phyloP scores from a whole-genome alignment of 2,888 invertebrate species.

The Anodontia alba region DNA sequence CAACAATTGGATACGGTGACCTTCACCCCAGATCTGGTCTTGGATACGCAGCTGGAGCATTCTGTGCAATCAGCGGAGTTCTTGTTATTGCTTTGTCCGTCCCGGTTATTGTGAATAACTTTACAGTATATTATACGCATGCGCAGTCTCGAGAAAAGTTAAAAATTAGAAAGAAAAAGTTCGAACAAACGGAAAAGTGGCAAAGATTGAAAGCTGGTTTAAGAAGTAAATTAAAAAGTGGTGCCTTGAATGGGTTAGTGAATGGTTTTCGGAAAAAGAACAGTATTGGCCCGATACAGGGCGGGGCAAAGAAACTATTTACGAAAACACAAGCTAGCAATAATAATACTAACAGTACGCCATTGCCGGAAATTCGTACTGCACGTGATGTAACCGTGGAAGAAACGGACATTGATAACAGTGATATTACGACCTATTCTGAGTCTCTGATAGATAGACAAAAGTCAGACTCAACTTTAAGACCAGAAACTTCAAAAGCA shows the following conservation, averaged over 20 bases:
- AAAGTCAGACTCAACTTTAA: neutral
- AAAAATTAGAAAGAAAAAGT: slow-evolving; percentile 63
- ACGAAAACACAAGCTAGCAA: neutral
- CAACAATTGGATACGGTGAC: slow-evolving; percentile 89
- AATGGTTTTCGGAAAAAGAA: slow-evolving; percentile 45
- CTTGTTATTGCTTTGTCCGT: slow-evolving; percentile 73
- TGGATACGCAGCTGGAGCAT: slow-evolving; percentile 68
- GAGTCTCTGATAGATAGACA: neutral
- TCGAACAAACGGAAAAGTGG: slow-evolving; percentile 66
- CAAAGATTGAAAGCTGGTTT: slow-evolving; percentile 56
- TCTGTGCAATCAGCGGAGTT: slow-evolving; percentile 73
- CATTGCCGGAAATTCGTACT: neutral
- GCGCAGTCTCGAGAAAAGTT: slow-evolving; percentile 72
- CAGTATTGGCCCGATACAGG: slow-evolving; percentile 8
- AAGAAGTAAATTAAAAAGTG: slow-evolving; percentile 55
- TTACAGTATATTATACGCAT: slow-evolving; percentile 72
- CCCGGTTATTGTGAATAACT: slow-evolving; percentile 74
- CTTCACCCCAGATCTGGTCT: slow-evolving; percentile 66
- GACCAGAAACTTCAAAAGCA: neutral
- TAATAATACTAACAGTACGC: neutral
- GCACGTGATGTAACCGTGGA: slow-evolving; percentile 1
- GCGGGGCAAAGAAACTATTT: slow-evolving; percentile 2
- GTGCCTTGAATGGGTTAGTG: slow-evolving; percentile 47
- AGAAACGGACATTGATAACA: slow-evolving; percentile 6
- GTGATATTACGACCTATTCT: neutral